These are phyloP conservation scores for Synaphobranchus kaupii DNA, from an alignment of 2,797 vertebrate genomes.

Conservation along the genomic window DNA sequence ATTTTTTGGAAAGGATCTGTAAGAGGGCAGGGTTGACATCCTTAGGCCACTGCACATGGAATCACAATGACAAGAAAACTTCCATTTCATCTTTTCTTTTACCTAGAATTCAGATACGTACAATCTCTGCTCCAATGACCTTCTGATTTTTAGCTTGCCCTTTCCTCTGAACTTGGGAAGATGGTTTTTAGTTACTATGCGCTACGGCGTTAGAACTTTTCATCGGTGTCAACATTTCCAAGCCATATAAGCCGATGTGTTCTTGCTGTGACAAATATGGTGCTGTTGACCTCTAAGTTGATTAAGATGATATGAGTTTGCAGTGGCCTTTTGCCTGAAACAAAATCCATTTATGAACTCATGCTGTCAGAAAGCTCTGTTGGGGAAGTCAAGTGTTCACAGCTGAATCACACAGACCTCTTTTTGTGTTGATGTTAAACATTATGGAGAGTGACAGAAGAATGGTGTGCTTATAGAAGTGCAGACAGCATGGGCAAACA, in stretches of 20 bases:
- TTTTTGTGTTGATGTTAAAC: slow-evolving; percentile 2
- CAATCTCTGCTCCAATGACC: too few relatives aligned
- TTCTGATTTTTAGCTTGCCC: too few relatives aligned
- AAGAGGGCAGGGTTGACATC: too few relatives aligned
- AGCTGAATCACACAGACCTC: neutral
- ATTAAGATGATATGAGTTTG: neutral
- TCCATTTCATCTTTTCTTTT: too few relatives aligned
- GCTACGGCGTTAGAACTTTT: too few relatives aligned
- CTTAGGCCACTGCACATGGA: too few relatives aligned
- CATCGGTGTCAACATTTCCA: too few relatives aligned
- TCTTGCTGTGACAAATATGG: neutral
- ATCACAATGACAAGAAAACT: too few relatives aligned
- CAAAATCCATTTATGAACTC: neutral
- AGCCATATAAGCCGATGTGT: neutral
- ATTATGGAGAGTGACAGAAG: neutral
- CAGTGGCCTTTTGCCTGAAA: neutral
- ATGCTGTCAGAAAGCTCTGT: neutral
- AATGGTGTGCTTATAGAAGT: neutral
- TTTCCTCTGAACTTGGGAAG: too few relatives aligned
- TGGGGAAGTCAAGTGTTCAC: neutral
- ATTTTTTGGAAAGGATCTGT: too few relatives aligned
- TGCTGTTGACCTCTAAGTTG: neutral
- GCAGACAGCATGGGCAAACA: neutral
- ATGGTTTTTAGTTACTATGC: too few relatives aligned
- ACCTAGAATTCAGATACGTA: too few relatives aligned